Conservation (phyloP, 2,797 vertebrate species). For the Poeciliopsis turneri region DNA sequence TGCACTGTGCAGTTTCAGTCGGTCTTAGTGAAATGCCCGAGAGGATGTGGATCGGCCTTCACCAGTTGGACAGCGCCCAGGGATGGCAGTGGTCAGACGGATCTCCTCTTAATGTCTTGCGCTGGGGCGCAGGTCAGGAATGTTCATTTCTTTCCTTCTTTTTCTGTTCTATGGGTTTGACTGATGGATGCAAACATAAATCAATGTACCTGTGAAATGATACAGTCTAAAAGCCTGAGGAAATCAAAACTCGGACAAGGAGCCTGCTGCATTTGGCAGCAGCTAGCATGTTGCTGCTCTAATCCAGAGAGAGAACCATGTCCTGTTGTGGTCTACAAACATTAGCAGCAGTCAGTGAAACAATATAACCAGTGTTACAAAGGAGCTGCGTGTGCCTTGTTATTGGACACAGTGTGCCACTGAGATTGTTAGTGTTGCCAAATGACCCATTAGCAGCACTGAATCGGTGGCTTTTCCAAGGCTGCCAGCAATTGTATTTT, state of each 20-base stretch:
- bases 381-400: slow-evolving; percentile 58
- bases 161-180: background rate
- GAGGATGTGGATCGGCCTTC: slow-evolving; percentile 93
- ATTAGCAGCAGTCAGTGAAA: slow-evolving; percentile 52
- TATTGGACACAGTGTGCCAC: slow-evolving; percentile 53
- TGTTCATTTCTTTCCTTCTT: background rate
- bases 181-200: background rate
- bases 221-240: background rate
- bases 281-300: too few relatives aligned
- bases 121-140: slow-evolving; percentile 87
- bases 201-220: background rate
- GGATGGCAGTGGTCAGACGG: slow-evolving; percentile 98
- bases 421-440: slow-evolving; percentile 57
- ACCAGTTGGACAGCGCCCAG: slow-evolving; percentile 87
- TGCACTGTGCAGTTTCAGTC: slow-evolving; percentile 59
- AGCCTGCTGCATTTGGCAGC: background rate
- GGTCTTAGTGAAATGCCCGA: slow-evolving; percentile 74
- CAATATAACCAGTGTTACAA: slow-evolving; percentile 63
- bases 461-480: slow-evolving; percentile 54
- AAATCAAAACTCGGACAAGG: background rate
- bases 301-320: background rate
- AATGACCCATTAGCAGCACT: slow-evolving; percentile 62
- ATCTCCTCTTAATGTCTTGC: slow-evolving; percentile 84
- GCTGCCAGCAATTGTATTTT: slow-evolving; percentile 32
- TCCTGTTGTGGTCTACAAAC: slow-evolving; percentile 33